Percentiles rank a stretch among this genome's conserved stretches.
phyloP scores from a whole-genome alignment of 2,888 invertebrate species.

The Acanthosepion lycidas region DNA sequence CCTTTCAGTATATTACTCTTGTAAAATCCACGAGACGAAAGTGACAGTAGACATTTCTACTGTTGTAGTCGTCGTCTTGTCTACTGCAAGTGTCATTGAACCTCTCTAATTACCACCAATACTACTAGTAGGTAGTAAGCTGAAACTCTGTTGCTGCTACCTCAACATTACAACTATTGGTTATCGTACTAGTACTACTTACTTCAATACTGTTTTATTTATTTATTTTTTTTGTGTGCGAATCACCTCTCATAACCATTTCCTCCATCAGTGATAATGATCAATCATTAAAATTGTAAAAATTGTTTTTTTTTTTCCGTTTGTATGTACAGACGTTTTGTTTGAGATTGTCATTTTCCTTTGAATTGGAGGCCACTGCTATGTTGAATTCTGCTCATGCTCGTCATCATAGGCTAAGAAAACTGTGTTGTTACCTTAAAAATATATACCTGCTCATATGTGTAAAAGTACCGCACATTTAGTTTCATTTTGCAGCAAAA shows the following conservation, averaged over 20 bases:
- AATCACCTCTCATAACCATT: neutral
- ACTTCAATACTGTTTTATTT: neutral
- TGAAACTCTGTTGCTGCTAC: neutral
- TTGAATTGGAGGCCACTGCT: neutral
- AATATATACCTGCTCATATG: too few species aligned
- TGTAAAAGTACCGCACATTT: too few species aligned
- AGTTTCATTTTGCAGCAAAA: too few species aligned
- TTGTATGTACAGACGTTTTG: neutral
- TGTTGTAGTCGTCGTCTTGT: neutral
- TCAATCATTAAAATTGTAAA: neutral
- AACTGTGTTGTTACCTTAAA: too few species aligned
- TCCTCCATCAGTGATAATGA: neutral
- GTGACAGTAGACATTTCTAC: slow-evolving; percentile 33
- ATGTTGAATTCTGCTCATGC: too few species aligned
- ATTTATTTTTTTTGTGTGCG: neutral
- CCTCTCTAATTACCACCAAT: neutral
- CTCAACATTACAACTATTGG: neutral
- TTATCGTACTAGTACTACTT: neutral
- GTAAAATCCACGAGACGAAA: neutral
- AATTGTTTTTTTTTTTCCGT: neutral
- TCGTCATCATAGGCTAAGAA: too few species aligned
- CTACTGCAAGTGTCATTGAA: neutral
- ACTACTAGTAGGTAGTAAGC: neutral
- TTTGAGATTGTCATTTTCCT: neutral
- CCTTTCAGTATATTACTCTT: neutral